A percentile compares a stretch with the other conserved stretches of the same genome.
These are phyloP conservation scores for Camelus bactrianus DNA, from an alignment of 2,113 vertebrate genomes.

Conservation along the genomic window DNA sequence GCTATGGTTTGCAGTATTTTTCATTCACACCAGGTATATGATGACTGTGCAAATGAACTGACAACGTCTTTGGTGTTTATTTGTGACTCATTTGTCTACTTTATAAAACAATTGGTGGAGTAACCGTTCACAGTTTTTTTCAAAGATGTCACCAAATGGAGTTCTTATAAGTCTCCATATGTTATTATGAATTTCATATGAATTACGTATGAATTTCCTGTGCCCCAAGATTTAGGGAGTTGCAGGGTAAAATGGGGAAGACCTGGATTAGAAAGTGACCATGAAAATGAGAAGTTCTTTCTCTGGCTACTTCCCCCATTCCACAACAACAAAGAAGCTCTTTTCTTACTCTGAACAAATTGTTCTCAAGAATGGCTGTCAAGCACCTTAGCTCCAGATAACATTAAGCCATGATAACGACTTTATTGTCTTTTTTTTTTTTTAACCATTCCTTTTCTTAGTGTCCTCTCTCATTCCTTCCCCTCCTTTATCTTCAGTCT, in stretches of 20 bases:
- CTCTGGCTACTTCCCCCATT: not conserved
- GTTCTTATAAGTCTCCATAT: not conserved
- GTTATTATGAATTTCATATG: not conserved
- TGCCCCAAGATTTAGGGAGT: not conserved
- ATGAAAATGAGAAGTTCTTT: not conserved
- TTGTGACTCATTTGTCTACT: conserved; percentile 47
- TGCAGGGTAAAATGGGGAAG: not conserved
- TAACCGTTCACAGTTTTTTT: not conserved
- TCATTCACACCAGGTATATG: not conserved
- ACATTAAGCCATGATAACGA: not conserved
- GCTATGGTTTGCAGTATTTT: too few species aligned
- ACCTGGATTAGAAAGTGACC: not conserved
- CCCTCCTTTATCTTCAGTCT: not conserved
- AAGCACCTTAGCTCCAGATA: not conserved
- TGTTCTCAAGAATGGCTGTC: not conserved
- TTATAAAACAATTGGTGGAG: not conserved
- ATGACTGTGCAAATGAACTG: conserved; percentile 59
- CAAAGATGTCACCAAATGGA: conserved; percentile 9
- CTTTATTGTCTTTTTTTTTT: not conserved
- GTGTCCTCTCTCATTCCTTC: not conserved
- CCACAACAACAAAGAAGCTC: not conserved
- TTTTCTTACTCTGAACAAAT: not conserved
- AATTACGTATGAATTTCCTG: not conserved
- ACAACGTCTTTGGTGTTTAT: conserved; percentile 48
- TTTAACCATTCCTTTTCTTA: not conserved